phyloP scores from a whole-genome alignment of 2,113 vertebrate species.

The Muscicapa adusta region DNA sequence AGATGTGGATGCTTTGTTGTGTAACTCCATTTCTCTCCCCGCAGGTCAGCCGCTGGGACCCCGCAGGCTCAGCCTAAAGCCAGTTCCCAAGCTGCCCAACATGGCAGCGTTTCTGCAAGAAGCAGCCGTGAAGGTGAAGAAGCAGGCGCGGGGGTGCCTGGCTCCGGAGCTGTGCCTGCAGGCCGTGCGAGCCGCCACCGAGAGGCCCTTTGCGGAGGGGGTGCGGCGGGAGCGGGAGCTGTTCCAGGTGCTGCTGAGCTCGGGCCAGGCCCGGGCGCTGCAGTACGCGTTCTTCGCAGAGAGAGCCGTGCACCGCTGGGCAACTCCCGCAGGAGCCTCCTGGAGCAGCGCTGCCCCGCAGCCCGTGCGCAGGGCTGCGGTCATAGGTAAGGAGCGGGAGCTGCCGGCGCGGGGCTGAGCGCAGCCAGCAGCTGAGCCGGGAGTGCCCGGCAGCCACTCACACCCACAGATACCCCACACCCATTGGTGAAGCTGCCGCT shows the following conservation, averaged over 20 bases:
- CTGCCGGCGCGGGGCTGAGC: accelerated
- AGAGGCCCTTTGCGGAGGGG: constrained; percentile 75
- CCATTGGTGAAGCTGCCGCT: accelerated
- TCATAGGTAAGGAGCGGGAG: constrained; percentile 78
- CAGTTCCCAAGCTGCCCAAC: constrained; percentile 56
- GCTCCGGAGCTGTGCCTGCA: constrained; percentile 83
- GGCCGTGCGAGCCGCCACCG: constrained; percentile 76
- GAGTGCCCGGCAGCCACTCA: accelerated
- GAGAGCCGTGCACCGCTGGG: constrained; percentile 78
- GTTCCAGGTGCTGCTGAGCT: constrained; percentile 72
- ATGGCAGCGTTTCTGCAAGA: constrained; percentile 72
- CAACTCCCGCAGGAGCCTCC: constrained; percentile 71
- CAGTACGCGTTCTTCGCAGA: constrained; percentile 89
- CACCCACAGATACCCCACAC: background rate
- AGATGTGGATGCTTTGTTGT: background rate
- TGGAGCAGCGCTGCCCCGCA: constrained; percentile 78
- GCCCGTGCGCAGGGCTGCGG: constrained; percentile 75
- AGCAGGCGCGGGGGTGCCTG: constrained; percentile 72
- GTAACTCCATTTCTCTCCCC: background rate
- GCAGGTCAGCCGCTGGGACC: constrained; percentile 72
- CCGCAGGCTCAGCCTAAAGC: constrained; percentile 72
- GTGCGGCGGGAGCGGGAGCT: constrained; percentile 77
- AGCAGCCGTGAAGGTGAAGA: constrained; percentile 65
- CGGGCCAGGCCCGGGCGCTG: constrained; percentile 83
- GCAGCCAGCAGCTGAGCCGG: accelerated